Evolutionary conservation across 2,797 vertebrate genomes (phyloP).

Genomic region (Florisuga fusca): DNA sequence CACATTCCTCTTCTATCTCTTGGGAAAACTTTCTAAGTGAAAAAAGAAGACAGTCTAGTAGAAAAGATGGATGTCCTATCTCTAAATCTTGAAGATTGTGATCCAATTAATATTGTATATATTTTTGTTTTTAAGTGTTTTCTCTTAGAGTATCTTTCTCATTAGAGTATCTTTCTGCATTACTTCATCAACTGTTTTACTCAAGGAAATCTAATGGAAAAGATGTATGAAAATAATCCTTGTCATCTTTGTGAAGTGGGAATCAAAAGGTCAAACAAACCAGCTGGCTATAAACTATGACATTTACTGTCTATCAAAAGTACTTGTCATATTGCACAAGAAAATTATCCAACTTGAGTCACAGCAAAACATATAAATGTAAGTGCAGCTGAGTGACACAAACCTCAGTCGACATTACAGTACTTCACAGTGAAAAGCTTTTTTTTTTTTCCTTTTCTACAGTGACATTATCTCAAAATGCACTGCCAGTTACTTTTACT

Average conservation of each 20-base stretch:
- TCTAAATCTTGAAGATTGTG: neutral
- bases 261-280: conserved; percentile 52
- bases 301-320: conserved; percentile 61
- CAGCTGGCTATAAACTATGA: conserved; percentile 60
- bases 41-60: neutral
- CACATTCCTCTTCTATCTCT: neutral
- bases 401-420: neutral
- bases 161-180: neutral
- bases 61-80: neutral
- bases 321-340: conserved; percentile 55
- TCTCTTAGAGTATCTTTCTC: too few species aligned
- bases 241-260: neutral
- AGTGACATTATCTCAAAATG: neutral
- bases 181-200: conserved; percentile 5
- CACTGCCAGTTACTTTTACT: conserved; percentile 18
- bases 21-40: neutral
- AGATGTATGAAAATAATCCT: conserved; percentile 17
- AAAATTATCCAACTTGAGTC: conserved; percentile 42
- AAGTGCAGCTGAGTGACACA: conserved; percentile 30
- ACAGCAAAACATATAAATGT: conserved; percentile 52
- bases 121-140: conserved; percentile 13
- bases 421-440: conserved; percentile 23
- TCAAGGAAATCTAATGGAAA: neutral
- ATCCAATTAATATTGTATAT: neutral
- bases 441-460: neutral